These are phyloP conservation scores for Machimus atricapillus DNA, from an alignment of 2,888 invertebrate species.

Conservation along the genomic window DNA sequence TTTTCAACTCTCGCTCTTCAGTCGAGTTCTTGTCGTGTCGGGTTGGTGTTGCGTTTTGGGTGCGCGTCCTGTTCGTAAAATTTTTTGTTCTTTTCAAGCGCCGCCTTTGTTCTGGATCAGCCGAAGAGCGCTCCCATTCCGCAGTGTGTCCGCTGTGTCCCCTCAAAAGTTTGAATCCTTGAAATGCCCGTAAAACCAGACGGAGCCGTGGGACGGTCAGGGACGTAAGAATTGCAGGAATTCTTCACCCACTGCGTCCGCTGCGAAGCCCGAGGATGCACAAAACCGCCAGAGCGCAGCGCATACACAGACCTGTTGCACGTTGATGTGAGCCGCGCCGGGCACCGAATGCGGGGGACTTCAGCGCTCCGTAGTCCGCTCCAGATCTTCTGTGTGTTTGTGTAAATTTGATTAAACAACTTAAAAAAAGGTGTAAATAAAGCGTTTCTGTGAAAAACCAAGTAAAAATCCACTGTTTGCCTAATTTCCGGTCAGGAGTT, in stretches of 20 bases:
- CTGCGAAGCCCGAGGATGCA: background rate
- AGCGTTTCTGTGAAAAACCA: background rate
- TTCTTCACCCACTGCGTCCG: background rate
- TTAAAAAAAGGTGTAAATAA: background rate
- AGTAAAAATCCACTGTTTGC: background rate
- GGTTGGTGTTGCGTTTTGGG: background rate
- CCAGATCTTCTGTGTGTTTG: background rate
- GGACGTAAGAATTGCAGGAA: background rate
- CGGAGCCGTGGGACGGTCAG: background rate
- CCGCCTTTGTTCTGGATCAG: background rate
- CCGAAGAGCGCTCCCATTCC: background rate
- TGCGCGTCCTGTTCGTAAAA: background rate
- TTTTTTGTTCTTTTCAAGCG: background rate
- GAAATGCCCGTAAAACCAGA: background rate
- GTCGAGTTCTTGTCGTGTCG: background rate
- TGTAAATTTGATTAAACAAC: background rate
- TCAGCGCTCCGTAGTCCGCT: background rate
- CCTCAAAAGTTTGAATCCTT: background rate
- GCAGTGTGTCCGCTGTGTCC: background rate
- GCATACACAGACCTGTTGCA: constrained; percentile 27
- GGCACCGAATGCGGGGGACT: background rate
- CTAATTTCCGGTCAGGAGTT: background rate
- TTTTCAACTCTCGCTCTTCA: background rate
- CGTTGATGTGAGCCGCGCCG: background rate
- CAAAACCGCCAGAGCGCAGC: background rate